Percentiles rank a stretch among this genome's conserved stretches.
Evolutionary conservation across 2,888 invertebrate genomes (phyloP).

Genomic region (Flexamia atlantica): DNA sequence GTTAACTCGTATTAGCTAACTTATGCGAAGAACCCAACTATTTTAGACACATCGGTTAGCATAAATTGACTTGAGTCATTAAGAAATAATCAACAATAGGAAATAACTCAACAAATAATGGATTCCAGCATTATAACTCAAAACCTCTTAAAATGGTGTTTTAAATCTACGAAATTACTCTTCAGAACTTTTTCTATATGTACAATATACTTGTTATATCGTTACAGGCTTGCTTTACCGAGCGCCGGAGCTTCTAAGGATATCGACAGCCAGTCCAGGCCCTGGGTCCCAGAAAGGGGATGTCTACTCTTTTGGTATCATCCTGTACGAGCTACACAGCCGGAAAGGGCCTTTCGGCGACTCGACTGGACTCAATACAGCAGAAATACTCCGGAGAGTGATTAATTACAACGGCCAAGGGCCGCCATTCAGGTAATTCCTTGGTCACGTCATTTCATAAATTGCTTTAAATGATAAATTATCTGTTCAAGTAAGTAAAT

Average conservation of each 20-base stretch:
- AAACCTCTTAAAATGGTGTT: too few relatives aligned
- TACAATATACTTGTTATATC: conserved; percentile 33
- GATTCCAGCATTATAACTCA: too few relatives aligned
- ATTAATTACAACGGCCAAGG: conserved; percentile 77
- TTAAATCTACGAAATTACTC: too few relatives aligned
- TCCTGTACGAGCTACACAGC: conserved; percentile 92
- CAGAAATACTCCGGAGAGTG: conserved; percentile 82
- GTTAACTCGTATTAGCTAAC: too few relatives aligned
- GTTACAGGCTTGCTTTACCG: conserved; percentile 84
- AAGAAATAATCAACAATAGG: too few relatives aligned
- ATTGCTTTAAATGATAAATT: conserved; percentile 59
- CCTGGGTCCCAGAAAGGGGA: conserved; percentile 85
- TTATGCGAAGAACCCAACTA: too few relatives aligned
- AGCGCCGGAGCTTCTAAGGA: conserved; percentile 87
- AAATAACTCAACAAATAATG: too few relatives aligned
- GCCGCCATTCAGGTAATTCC: conserved; percentile 79
- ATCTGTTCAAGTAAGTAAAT: too few relatives aligned
- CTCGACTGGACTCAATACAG: conserved; percentile 79
- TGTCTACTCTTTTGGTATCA: conserved; percentile 91
- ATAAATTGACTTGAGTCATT: too few relatives aligned
- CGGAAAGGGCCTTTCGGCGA: conserved; percentile 92
- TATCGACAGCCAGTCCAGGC: conserved; percentile 72
- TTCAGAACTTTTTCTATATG: too few relatives aligned
- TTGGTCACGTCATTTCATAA: background rate
- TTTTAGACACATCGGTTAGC: too few relatives aligned